These are phyloP conservation scores for Parnassius apollo DNA, from an alignment of 2,888 invertebrate species.

Conservation along the genomic window DNA sequence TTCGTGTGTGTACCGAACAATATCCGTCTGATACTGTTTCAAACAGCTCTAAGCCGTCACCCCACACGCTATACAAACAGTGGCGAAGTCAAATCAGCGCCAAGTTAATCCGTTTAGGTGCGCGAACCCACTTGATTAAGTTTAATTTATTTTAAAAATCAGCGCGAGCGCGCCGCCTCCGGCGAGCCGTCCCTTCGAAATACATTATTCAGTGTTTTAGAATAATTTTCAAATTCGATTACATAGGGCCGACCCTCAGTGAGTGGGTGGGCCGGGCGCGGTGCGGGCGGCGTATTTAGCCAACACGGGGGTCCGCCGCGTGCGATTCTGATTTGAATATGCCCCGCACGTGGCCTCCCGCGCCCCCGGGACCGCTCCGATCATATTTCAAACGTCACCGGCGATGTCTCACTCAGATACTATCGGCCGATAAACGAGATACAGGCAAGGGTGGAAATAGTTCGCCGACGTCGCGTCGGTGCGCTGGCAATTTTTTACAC, in stretches of 20 bases:
- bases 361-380: slow-evolving; percentile 69
- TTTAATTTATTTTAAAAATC: slow-evolving; percentile 82
- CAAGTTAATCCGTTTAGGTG: slow-evolving; percentile 81
- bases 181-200: slow-evolving; percentile 73
- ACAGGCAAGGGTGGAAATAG: slow-evolving; percentile 77
- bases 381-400: slow-evolving; percentile 81
- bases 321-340: slow-evolving; percentile 80
- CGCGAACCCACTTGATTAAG: slow-evolving; percentile 81
- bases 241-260: slow-evolving; percentile 80
- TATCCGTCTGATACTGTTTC: slow-evolving; percentile 61
- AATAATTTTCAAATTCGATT: slow-evolving; percentile 82
- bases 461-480: slow-evolving; percentile 49
- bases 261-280: slow-evolving; percentile 53
- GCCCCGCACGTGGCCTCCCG: slow-evolving; percentile 76
- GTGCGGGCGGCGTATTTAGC: slow-evolving; percentile 79
- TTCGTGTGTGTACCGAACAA: slow-evolving; percentile 37
- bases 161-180: slow-evolving; percentile 69
- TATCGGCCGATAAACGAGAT: slow-evolving; percentile 77
- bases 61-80: slow-evolving; percentile 72
- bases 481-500: slow-evolving; percentile 72
- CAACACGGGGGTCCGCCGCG: slow-evolving; percentile 79
- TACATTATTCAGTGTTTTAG: slow-evolving; percentile 82
- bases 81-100: slow-evolving; percentile 75
- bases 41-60: slow-evolving; percentile 65
- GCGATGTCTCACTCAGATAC: slow-evolving; percentile 81